phyloP scores from a whole-genome alignment of 2,113 vertebrate genomes.

The Neoarius graeffei region DNA sequence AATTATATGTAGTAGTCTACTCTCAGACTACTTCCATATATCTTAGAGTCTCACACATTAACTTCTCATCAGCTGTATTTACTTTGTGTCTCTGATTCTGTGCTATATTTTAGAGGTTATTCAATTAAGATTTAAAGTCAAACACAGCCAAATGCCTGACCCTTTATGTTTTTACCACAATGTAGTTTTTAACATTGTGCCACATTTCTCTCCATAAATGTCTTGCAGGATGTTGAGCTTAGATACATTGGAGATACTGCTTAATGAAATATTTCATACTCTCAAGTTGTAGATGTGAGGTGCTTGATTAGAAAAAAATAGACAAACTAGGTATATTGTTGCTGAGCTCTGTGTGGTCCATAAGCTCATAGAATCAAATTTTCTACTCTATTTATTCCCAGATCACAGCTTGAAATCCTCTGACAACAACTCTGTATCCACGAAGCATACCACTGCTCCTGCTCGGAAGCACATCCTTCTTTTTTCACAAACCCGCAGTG shows the following conservation, averaged over 20 bases:
- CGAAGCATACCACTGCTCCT: conserved; percentile 18
- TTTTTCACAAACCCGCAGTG: conserved; percentile 78
- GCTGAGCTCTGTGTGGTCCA: background rate
- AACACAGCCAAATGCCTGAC: background rate
- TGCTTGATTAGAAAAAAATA: background rate
- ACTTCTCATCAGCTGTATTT: background rate
- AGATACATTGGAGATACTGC: background rate
- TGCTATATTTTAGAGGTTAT: background rate
- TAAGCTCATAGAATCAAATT: conserved; percentile 15
- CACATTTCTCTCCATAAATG: background rate
- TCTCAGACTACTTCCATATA: background rate
- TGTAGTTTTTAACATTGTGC: background rate
- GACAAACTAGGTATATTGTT: conserved; percentile 22
- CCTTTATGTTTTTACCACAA: background rate
- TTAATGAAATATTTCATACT: background rate
- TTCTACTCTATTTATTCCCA: conserved; percentile 44
- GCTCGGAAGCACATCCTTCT: conserved; percentile 75
- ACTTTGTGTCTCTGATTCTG: background rate
- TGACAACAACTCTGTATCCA: conserved; percentile 60
- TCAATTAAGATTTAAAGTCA: background rate
- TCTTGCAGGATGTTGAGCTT: background rate
- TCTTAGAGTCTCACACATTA: background rate
- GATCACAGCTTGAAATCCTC: conserved; percentile 68
- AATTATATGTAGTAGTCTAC: background rate
- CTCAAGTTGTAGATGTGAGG: background rate